phyloP scores from a whole-genome alignment of 2,797 vertebrate species.

The Chanos chanos region DNA sequence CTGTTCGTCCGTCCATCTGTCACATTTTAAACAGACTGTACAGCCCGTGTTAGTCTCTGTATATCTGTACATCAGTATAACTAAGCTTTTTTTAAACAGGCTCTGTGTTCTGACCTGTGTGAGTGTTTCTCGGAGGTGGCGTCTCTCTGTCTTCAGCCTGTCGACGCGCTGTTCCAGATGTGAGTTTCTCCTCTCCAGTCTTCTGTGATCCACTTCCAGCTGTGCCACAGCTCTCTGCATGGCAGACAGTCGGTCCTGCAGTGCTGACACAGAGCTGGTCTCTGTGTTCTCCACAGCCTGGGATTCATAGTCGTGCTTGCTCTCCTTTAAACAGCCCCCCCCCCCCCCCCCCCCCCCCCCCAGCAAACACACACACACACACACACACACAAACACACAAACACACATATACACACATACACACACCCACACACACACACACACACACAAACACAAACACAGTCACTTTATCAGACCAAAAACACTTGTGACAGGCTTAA shows the following conservation, averaged over 20 bases:
- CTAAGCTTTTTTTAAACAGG: not conserved
- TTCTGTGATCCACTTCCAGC: constrained; percentile 43
- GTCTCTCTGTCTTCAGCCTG: constrained; percentile 40
- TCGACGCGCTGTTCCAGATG: constrained; percentile 44
- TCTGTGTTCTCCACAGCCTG: not conserved
- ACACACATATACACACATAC: no score
- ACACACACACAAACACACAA: not conserved
- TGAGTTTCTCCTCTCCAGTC: constrained; percentile 39
- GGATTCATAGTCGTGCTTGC: not conserved
- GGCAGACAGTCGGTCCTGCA: constrained; percentile 44
- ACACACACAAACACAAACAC: no score
- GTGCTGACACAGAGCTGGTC: not conserved
- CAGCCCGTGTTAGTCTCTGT: no score
- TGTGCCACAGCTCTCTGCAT: constrained; percentile 57
- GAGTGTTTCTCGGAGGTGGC: constrained; percentile 43
- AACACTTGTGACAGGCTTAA: no score
- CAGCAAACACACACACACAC: no score
- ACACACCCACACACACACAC: no score
- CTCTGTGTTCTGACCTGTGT: constrained; percentile 23
- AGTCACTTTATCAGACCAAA: no score
- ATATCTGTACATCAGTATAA: not conserved
- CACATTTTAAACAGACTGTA: not conserved
- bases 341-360: no score
- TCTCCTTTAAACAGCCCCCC: constrained; percentile 1
- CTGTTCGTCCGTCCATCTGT: no score